phyloP scores from a whole-genome alignment of 2,113 vertebrate species.

The Suricata suricatta region DNA sequence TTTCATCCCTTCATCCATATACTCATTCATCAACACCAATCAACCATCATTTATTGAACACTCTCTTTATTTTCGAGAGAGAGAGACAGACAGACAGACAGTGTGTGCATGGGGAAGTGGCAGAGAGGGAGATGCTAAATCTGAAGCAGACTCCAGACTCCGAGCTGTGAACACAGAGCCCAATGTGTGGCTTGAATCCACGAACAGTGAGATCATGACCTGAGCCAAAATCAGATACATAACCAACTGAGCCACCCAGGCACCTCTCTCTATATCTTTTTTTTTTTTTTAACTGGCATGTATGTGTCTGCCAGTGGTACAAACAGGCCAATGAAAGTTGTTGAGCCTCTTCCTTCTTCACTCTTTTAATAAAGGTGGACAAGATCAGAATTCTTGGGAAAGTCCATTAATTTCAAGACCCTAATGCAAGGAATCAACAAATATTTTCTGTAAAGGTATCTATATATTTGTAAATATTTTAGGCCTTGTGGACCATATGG shows the following conservation, averaged over 20 bases:
- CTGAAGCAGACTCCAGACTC: too few species aligned
- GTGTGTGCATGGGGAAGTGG: too few species aligned
- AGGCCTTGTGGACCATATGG: background rate
- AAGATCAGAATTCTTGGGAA: background rate
- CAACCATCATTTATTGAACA: background rate
- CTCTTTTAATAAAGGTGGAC: background rate
- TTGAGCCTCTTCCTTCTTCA: background rate
- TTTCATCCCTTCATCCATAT: background rate
- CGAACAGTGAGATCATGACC: too few species aligned
- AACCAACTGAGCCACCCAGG: too few species aligned
- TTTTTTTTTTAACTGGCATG: background rate
- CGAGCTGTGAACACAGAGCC: too few species aligned
- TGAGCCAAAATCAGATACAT: too few species aligned
- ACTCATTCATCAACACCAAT: background rate
- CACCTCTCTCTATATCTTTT: background rate
- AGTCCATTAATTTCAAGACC: background rate
- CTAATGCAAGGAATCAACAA: background rate
- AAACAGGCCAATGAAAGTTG: background rate
- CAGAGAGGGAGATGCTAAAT: too few species aligned
- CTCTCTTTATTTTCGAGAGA: background rate
- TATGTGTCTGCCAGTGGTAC: background rate
- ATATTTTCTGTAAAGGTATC: background rate
- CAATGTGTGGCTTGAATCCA: too few species aligned
- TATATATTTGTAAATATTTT: background rate
- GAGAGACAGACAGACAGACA: too few species aligned